Conservation (phyloP, 1,140 invertebrate genomes). For the Campoletis sonorensis region DNA sequence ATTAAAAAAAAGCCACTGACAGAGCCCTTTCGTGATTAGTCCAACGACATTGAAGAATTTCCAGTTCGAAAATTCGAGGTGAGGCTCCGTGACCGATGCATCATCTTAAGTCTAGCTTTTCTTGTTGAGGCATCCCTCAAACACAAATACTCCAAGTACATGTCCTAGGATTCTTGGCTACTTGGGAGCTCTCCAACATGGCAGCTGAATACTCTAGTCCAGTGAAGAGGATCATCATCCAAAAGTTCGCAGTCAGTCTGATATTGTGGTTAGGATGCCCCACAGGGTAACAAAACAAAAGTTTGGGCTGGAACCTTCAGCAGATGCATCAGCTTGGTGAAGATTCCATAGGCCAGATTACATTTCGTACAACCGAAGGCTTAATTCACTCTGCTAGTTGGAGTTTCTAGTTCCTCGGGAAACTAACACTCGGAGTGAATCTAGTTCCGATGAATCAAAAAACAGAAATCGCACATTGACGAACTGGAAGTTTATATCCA, state of each 20-base stretch:
- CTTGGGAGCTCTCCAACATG: not conserved
- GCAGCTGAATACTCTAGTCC: not conserved
- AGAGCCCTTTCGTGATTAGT: too few species aligned
- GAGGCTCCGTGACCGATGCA: not conserved
- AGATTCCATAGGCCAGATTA: not conserved
- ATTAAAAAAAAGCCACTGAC: too few species aligned
- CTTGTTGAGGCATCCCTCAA: not conserved
- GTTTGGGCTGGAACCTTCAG: not conserved
- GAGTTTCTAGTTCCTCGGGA: slow-evolving; percentile 26
- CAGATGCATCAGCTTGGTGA: not conserved
- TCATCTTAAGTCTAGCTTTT: slow-evolving; percentile 16
- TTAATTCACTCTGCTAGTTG: slow-evolving; percentile 24
- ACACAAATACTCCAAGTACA: not conserved
- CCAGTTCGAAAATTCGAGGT: too few species aligned
- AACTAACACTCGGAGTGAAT: not conserved
- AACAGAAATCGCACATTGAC: too few species aligned
- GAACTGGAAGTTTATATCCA: not conserved
- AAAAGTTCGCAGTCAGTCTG: slow-evolving; percentile 19
- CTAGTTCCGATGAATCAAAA: not conserved
- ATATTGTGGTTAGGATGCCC: slow-evolving; percentile 32
- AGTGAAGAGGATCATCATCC: slow-evolving; percentile 8
- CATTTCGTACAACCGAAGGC: not conserved
- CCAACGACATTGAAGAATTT: too few species aligned
- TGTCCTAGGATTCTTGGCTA: not conserved
- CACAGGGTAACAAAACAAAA: slow-evolving; percentile 30